phyloP scores from a whole-genome alignment of 2,888 invertebrate species.

The Hemicrepidius hirtus region DNA sequence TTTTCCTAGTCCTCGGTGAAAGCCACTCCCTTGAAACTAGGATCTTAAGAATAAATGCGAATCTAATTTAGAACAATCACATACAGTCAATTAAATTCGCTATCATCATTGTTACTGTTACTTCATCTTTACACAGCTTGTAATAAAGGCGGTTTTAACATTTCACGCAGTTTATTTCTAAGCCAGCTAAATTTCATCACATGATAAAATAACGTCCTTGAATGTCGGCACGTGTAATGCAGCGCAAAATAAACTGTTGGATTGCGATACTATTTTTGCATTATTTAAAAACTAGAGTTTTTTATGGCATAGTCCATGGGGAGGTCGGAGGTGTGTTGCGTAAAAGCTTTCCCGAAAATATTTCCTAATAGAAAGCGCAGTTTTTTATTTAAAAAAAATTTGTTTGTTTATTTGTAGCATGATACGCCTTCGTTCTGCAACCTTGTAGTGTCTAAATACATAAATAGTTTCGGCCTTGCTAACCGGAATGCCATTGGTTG shows the following conservation, averaged over 20 bases:
- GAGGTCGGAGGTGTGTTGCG: not conserved
- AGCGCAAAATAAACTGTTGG: conserved; percentile 47
- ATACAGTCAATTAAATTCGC: conserved; percentile 13
- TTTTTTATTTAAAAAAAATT: not conserved
- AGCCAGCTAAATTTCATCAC: conserved; percentile 40
- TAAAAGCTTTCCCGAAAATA: conserved; percentile 23
- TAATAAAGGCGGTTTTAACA: conserved; percentile 31
- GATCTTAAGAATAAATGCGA: not conserved
- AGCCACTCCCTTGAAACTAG: not conserved
- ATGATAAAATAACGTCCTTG: conserved; percentile 49
- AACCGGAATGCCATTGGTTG: conserved; percentile 43
- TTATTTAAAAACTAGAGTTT: not conserved
- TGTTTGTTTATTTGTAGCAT: conserved; percentile 41
- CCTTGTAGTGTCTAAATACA: conserved; percentile 50
- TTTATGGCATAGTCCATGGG: not conserved
- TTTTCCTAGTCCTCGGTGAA: no score
- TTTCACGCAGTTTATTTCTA: conserved; percentile 21
- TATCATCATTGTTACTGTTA: conserved; percentile 7
- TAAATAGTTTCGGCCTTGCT: conserved; percentile 55
- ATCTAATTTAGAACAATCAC: conserved; percentile 2
- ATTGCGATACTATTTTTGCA: conserved; percentile 20
- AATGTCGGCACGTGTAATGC: conserved; percentile 49
- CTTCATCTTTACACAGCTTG: conserved; percentile 7
- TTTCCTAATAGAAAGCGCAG: conserved; percentile 7
- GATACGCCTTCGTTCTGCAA: conserved; percentile 44